A percentile compares a stretch with the other conserved stretches of the same genome.
These are phyloP conservation scores for Toxotes lorentzi DNA, from an alignment of 2,797 vertebrate genomes.

Conservation along the genomic window DNA sequence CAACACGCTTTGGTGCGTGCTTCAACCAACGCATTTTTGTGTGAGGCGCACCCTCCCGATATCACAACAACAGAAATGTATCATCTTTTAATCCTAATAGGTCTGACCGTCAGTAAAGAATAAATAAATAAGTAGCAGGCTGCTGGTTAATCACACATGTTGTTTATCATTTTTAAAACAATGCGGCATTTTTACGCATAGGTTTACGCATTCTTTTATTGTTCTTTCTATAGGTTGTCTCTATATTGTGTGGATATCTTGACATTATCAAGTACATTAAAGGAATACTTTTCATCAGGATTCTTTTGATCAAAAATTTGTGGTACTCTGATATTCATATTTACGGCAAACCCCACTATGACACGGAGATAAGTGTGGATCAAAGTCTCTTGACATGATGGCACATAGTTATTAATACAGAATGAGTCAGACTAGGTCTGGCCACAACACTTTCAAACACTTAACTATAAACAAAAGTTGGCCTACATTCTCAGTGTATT, in stretches of 20 bases:
- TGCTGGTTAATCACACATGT: background rate
- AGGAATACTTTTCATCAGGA: background rate
- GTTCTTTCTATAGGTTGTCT: background rate
- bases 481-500: slow-evolving; percentile 10
- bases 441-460: slow-evolving; percentile 51
- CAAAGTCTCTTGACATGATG: slow-evolving; percentile 64
- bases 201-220: background rate
- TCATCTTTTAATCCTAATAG: background rate
- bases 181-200: slow-evolving; percentile 47
- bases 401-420: slow-evolving; percentile 71
- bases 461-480: slow-evolving; percentile 48
- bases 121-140: background rate
- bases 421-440: slow-evolving; percentile 60
- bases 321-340: slow-evolving; percentile 23
- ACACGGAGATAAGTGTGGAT: slow-evolving; percentile 47
- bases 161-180: background rate
- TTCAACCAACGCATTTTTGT: slow-evolving; percentile 45
- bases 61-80: slow-evolving; percentile 35
- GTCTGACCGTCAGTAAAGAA: background rate
- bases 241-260: background rate
- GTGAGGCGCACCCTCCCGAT: slow-evolving; percentile 57
- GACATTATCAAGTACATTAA: background rate
- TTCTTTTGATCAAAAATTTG: background rate
- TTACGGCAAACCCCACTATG: slow-evolving; percentile 16
- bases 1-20: slow-evolving; percentile 71